Evolutionary conservation across 2,888 invertebrate species (phyloP).

Genomic region (Electrophaes corylata): DNA sequence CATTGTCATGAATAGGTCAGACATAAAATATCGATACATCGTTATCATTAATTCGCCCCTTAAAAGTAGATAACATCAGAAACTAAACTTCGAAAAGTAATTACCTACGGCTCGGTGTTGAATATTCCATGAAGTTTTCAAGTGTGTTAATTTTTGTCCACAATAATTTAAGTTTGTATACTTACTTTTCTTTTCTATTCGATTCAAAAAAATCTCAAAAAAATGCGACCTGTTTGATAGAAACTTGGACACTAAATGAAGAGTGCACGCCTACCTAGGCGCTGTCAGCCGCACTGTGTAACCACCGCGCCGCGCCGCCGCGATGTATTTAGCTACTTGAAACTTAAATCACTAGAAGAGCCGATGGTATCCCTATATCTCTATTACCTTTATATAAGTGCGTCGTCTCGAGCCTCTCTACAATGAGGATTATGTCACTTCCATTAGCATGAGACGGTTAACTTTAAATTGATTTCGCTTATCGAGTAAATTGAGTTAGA

Average conservation of each 20-base stretch:
- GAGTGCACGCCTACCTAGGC: not conserved
- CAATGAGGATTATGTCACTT: slow-evolving; percentile 58
- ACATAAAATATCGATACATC: not conserved
- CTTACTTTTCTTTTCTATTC: not conserved
- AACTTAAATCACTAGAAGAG: slow-evolving; percentile 61
- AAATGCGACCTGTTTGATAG: no score
- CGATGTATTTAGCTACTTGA: slow-evolving; percentile 35
- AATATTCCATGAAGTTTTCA: not conserved
- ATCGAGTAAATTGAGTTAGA: slow-evolving; percentile 42
- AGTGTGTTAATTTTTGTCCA: not conserved
- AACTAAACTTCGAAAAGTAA: not conserved
- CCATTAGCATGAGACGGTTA: slow-evolving; percentile 45
- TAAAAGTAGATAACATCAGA: not conserved
- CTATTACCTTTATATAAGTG: slow-evolving; percentile 66
- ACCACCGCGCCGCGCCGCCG: no score
- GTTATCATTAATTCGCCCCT: not conserved
- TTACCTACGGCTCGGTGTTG: not conserved
- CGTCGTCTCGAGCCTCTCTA: slow-evolving; percentile 43
- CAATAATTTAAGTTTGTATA: not conserved
- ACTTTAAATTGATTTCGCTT: slow-evolving; percentile 49
- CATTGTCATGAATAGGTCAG: not conserved
- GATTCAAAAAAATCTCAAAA: not conserved
- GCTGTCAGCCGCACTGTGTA: not conserved
- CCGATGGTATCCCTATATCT: slow-evolving; percentile 57
- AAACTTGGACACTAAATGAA: no score